These are phyloP conservation scores for Dasyprocta punctata DNA, from an alignment of 2,113 vertebrate species.

Conservation along the genomic window DNA sequence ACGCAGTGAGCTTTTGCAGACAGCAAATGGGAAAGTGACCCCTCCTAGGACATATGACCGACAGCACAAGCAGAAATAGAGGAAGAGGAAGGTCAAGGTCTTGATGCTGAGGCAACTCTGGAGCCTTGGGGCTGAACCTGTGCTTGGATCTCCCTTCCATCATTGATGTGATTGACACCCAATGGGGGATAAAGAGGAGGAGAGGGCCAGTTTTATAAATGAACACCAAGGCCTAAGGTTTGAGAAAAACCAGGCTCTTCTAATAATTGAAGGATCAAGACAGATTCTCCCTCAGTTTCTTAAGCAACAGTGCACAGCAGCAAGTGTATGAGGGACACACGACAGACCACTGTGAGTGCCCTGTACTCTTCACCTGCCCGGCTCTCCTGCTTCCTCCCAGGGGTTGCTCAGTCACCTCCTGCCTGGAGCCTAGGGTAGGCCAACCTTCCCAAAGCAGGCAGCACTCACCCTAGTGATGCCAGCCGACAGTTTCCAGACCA, in stretches of 20 bases:
- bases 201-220: not conserved
- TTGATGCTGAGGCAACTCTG: not conserved
- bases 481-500: not conserved
- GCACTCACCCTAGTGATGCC: not conserved
- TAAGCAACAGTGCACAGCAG: rapidly evolving
- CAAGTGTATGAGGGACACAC: not conserved
- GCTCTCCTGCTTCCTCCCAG: not conserved
- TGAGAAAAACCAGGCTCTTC: not conserved
- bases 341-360: not conserved
- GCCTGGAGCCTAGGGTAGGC: not conserved
- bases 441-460: not conserved
- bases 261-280: not conserved
- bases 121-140: not conserved
- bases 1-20: not conserved
- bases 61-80: not conserved
- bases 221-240: not conserved
- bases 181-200: not conserved
- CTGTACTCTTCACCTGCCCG: too few relatives aligned
- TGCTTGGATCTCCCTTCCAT: not conserved
- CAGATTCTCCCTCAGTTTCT: not conserved
- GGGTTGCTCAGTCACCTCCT: not conserved
- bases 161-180: not conserved
- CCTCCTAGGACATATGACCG: not conserved
- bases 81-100: not conserved
- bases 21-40: not conserved